A percentile compares a stretch with the other conserved stretches of the same genome.
phyloP scores from a whole-genome alignment of 2,797 vertebrate genomes.

The Crocidura indochinensis region DNA sequence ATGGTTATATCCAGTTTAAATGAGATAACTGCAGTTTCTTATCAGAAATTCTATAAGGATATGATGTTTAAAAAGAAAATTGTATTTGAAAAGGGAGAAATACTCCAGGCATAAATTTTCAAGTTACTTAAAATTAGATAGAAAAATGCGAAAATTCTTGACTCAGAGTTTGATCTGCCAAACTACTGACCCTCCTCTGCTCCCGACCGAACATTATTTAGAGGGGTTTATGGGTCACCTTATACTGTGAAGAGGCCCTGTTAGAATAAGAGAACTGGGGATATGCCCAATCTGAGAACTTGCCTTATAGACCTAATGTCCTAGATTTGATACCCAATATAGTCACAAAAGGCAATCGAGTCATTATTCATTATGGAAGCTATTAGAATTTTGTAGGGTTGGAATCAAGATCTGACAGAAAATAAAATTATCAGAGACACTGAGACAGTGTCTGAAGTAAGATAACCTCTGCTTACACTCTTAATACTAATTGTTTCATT shows the following conservation, averaged over 20 bases:
- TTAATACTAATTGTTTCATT: conserved; percentile 38
- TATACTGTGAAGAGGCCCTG: too few species aligned
- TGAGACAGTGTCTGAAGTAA: background rate
- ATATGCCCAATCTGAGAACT: too few species aligned
- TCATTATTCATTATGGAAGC: background rate
- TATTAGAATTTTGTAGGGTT: background rate
- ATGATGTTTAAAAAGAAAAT: conserved; percentile 2
- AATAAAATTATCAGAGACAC: background rate
- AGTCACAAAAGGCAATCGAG: background rate
- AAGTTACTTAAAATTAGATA: background rate
- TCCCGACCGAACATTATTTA: too few species aligned
- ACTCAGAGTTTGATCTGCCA: too few species aligned
- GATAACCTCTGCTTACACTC: background rate
- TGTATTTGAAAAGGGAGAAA: background rate
- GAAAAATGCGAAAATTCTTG: background rate
- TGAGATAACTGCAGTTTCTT: background rate
- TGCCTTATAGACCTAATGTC: too few species aligned
- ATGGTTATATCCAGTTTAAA: background rate
- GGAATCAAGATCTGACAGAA: background rate
- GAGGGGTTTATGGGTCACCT: too few species aligned
- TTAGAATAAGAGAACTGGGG: too few species aligned
- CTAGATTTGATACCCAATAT: too few species aligned
- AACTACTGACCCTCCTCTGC: too few species aligned
- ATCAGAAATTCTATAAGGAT: background rate
- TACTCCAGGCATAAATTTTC: background rate